Conservation (phyloP, 2,797 vertebrate genomes). For the Muraenolepis orangiensis region DNA sequence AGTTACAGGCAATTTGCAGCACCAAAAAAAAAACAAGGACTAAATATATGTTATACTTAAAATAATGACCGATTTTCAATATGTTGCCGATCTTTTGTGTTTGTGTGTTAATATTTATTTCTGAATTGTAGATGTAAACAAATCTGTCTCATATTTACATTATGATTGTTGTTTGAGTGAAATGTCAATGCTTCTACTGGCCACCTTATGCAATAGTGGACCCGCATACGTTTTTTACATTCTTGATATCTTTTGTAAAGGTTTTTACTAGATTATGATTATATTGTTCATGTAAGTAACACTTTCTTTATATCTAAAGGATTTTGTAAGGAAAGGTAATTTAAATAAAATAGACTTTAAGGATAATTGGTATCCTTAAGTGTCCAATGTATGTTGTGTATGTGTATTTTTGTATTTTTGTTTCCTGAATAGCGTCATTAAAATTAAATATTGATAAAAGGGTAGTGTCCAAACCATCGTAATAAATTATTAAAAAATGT, state of each 20-base stretch:
- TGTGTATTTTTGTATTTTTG: not conserved
- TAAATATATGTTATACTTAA: conserved; percentile 24
- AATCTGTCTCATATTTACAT: conserved; percentile 32
- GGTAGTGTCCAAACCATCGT: not conserved
- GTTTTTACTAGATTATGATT: conserved; percentile 22
- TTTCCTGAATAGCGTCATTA: not conserved
- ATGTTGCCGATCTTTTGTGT: conserved; percentile 39
- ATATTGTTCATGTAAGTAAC: conserved; percentile 43
- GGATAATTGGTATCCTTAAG: not conserved
- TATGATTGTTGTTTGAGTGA: conserved; percentile 36
- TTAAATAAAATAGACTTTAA: conserved; percentile 56
- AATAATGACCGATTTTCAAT: conserved; percentile 18
- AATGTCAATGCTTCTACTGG: conserved; percentile 52
- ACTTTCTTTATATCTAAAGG: conserved; percentile 39
- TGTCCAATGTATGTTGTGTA: conserved; percentile 10
- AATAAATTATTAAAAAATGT: not conserved
- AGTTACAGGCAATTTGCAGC: conserved; percentile 9
- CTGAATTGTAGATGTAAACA: conserved; percentile 31
- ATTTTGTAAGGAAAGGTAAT: conserved; percentile 56
- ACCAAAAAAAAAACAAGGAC: not conserved
- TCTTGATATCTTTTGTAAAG: conserved; percentile 46
- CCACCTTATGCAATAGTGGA: conserved; percentile 40
- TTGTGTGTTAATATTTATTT: conserved; percentile 36
- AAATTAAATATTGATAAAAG: not conserved
- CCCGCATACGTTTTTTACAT: conserved; percentile 28